phyloP scores from a whole-genome alignment of 2,888 invertebrate genomes.

The Proisotoma minuta region DNA sequence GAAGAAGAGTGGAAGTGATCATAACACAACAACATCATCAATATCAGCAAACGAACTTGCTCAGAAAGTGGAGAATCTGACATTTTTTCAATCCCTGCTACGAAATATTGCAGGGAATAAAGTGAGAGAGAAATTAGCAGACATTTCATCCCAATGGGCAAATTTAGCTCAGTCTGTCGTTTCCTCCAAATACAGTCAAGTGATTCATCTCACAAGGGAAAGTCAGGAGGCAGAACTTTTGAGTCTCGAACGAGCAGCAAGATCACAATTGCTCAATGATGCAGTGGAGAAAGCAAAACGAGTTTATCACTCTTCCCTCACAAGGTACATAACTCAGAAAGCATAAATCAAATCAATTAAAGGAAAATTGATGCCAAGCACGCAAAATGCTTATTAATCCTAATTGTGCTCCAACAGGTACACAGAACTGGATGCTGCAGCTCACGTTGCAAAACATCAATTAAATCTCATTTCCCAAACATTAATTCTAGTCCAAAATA shows the following conservation, averaged over 20 bases:
- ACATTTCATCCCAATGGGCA: constrained; percentile 16
- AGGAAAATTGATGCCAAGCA: too few species aligned
- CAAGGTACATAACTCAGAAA: constrained; percentile 9
- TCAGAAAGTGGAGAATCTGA: constrained; percentile 14
- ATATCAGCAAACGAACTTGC: constrained; percentile 7
- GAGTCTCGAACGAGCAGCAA: constrained; percentile 14
- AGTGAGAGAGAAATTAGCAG: constrained; percentile 19
- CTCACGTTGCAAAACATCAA: constrained; percentile 14
- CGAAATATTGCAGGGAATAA: constrained; percentile 12
- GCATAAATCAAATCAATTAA: constrained; percentile 1
- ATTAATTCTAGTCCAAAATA: constrained; percentile 11
- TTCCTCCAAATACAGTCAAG: constrained; percentile 19
- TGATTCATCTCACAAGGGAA: constrained; percentile 23
- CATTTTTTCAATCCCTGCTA: constrained; percentile 6
- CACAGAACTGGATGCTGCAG: constrained; percentile 6
- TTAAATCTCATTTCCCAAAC: constrained; percentile 9
- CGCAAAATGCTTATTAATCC: too few species aligned
- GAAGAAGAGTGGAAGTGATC: not conserved
- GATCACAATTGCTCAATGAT: constrained; percentile 20
- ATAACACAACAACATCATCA: not conserved
- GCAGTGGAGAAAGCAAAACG: constrained; percentile 19
- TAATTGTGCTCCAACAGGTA: constrained; percentile 10
- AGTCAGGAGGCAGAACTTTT: constrained; percentile 23
- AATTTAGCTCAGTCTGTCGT: constrained; percentile 16
- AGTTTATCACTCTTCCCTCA: constrained; percentile 10